Percentiles rank a stretch among this genome's conserved stretches.
Evolutionary conservation across 2,797 vertebrate genomes (phyloP).

Genomic region (Leptoclinus maculatus): DNA sequence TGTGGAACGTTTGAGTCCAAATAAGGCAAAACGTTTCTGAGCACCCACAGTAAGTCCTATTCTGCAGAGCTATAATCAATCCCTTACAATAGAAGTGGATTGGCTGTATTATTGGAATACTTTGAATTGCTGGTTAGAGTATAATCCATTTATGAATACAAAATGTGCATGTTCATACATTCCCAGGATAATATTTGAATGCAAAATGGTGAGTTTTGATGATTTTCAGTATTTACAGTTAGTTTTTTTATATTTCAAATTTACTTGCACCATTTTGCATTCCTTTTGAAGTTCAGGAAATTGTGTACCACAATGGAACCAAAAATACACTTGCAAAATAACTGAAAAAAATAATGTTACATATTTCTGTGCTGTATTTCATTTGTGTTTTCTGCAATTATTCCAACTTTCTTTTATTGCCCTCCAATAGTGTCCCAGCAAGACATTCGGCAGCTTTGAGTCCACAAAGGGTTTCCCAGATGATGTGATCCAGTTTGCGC

Average conservation of each 20-base stretch:
- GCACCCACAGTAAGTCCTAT: not conserved
- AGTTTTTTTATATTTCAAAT: not conserved
- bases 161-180: not conserved
- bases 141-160: not conserved
- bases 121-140: not conserved
- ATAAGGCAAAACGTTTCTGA: not conserved
- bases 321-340: not conserved
- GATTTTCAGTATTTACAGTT: not conserved
- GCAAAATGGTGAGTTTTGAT: not conserved
- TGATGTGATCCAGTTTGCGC: constrained; percentile 96
- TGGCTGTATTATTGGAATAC: not conserved
- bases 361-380: not conserved
- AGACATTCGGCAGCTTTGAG: constrained; percentile 96
- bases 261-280: not conserved
- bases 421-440: constrained; percentile 93
- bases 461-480: constrained; percentile 99
- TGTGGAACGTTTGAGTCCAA: not conserved
- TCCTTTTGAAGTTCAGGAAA: not conserved
- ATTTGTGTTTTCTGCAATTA: not conserved
- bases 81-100: constrained; percentile 1
- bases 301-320: not conserved
- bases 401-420: not conserved
- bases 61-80: constrained; percentile 5
- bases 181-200: not conserved
- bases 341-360: not conserved